phyloP scores from a whole-genome alignment of 2,797 vertebrate genomes.

The Apodemus agrarius region DNA sequence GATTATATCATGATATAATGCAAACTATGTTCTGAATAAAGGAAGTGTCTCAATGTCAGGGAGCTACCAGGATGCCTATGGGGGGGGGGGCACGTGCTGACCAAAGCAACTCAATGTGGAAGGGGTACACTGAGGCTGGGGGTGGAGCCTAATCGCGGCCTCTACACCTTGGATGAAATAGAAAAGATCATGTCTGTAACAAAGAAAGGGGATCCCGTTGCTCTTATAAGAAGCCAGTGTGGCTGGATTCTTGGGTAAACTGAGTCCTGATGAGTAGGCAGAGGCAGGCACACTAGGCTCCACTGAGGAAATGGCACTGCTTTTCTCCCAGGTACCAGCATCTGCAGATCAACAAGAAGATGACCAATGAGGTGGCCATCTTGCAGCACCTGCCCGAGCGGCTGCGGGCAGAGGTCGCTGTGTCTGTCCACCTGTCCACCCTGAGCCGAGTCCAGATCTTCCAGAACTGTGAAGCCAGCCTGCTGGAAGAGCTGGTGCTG shows the following conservation, averaged over 20 bases:
- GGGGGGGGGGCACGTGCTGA: neutral
- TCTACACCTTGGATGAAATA: neutral
- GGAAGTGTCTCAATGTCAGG: neutral
- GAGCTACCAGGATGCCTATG: neutral
- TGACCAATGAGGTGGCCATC: conserved; percentile 92
- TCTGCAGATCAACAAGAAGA: conserved; percentile 94
- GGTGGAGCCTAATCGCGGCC: neutral
- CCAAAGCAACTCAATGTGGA: neutral
- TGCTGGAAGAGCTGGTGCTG: conserved; percentile 94
- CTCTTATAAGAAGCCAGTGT: neutral
- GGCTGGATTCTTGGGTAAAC: neutral
- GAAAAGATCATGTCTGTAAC: neutral
- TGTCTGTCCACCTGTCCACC: conserved; percentile 93
- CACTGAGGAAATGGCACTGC: neutral
- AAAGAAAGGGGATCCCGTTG: neutral
- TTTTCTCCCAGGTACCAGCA: conserved; percentile 90
- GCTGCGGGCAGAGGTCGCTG: conserved; percentile 92
- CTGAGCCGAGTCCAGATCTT: conserved; percentile 96
- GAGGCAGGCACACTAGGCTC: neutral
- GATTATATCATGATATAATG: neutral
- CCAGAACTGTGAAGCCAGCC: conserved; percentile 92
- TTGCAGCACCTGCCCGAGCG: conserved; percentile 90
- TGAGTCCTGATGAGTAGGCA: neutral
- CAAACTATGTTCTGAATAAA: neutral
- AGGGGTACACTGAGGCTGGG: neutral